Evolutionary conservation across 37 sponge, comb jelly and placozoan genomes (phyloP), one percentile per base, ranked within the genome.

Genomic region (Haliclona indistincta): DNA sequence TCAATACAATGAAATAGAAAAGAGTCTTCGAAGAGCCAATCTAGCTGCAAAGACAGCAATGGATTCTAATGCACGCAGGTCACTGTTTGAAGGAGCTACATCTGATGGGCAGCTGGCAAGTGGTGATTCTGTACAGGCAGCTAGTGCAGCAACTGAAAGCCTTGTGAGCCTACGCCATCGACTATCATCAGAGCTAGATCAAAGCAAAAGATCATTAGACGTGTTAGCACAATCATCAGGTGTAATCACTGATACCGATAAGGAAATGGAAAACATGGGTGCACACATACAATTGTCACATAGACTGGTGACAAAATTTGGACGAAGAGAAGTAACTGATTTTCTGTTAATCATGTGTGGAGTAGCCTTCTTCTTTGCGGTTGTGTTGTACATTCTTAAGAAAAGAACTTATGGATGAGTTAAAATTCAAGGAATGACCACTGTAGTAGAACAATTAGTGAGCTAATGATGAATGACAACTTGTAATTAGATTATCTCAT

Each of bases 251-350:
- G 63, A 62, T 8, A 74, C 86, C 38, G 67, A 84, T 55, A 47
- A 60, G 3, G 86, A 84, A 39, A 84, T 89, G 90, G 75, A 85
- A 30, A 60, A 47, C 30, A 74, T 84, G 32, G 74, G 81, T 22
- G 23, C 64, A 17, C 68, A 64, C n/a, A 66, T 84, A 15, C 68
- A 68, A 20, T 52, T 61, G 4, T 68, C 63, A 2, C 54, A 49
- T 19, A 19, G 80, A 19, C 56, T 89, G 25, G 68, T 89, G 38
- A 63, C 78, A 42, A 89, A 89, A 45, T 84, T 61, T 43, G 70
- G 74, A 6, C 44, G 90, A 37, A 68, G 90, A n/a, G 90, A 89
- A 15, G 10, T 89, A 23, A 83, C 85, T 11, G 90, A 89, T 51
- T 78, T 74, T 33, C 63, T 89, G 30, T 68, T 89, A 33, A 89